Base-by-base conservation (phyloP, 2,113 vertebrate genomes). In the Salvelinus alpinus region DNA sequence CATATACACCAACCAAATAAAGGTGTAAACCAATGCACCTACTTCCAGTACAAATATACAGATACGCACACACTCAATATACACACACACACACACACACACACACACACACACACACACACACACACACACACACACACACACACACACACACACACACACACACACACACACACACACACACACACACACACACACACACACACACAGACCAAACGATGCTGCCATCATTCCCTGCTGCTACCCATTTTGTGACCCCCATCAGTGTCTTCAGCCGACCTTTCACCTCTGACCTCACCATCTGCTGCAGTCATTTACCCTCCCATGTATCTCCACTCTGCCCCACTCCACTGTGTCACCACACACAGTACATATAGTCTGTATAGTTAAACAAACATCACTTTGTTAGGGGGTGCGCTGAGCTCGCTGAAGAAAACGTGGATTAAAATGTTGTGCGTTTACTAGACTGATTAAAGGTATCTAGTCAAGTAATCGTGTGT, bases 281-380 rank as follows among this genome's bases (percentile, higher is more conserved):
- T 73, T 20, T 76, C 71, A 66, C 78, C 66, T 73, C 27, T 76
- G 72, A 60, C 80, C 66, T 72, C 64, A 44, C 75, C 82, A 84
- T 78, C 82, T 86, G 85, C 77, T 80, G 54, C 75, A 73, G 80
- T 72, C 79, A 80, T 57, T 86, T 82, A 29, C 7, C n/a, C 51
- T 54, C 16, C 18, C 51, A 16, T 54, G 13, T 4, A 54, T 54
- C 51, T 54, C 16, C 51, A 16, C 51, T 54, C 14, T 54, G 13
- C 51, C 16, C 51, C 16, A 14, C 51, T 16, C 16, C 51, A 3
- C 5, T 54, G 51, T 16, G 13, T 54, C 25, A 54, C 12, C 16
- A 54, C 51, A 54, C 38, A 44, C 38, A 44, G 38, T 44, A 11
- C 38, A 54, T 18, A 54, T 18, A 54, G 51, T 54, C 14, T 54